Conservation (phyloP, 2,797 vertebrate genomes). For the Sebastes variabilis region DNA sequence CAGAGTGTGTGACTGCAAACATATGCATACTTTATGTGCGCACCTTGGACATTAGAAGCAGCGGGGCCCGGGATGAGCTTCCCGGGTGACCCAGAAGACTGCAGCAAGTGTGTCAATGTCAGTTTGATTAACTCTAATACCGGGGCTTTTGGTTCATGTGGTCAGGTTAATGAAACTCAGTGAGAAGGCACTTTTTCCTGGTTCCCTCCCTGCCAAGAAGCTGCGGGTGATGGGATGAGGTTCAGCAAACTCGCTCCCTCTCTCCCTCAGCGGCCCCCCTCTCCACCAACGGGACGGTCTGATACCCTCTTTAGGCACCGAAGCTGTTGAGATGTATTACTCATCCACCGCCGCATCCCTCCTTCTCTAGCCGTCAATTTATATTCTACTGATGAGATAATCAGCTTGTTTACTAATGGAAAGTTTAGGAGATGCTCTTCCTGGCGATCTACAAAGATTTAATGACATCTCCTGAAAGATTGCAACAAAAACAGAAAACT, state of each 20-base stretch:
- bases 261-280: slow-evolving; percentile 35
- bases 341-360: slow-evolving; percentile 13
- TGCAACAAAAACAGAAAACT: not conserved
- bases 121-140: slow-evolving; percentile 85
- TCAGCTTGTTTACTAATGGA: not conserved
- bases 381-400: slow-evolving; percentile 2
- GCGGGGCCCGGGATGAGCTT: slow-evolving; percentile 68
- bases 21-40: slow-evolving; percentile 49
- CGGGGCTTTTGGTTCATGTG: slow-evolving; percentile 81
- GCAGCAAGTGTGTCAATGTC: slow-evolving; percentile 74
- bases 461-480: not conserved
- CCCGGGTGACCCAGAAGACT: slow-evolving; percentile 70
- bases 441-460: not conserved
- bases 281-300: slow-evolving; percentile 56
- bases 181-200: slow-evolving; percentile 74
- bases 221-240: slow-evolving; percentile 85
- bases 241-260: slow-evolving; percentile 64
- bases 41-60: slow-evolving; percentile 42
- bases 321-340: slow-evolving; percentile 47
- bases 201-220: slow-evolving; percentile 77
- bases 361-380: slow-evolving; percentile 3
- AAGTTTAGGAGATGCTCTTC: not conserved
- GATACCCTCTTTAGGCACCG: slow-evolving; percentile 61
- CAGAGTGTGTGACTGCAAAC: slow-evolving; percentile 22
- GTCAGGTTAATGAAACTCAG: slow-evolving; percentile 89